Evolutionary conservation across 1,140 invertebrate species (phyloP).

Genomic region (Musca vetustissima): DNA sequence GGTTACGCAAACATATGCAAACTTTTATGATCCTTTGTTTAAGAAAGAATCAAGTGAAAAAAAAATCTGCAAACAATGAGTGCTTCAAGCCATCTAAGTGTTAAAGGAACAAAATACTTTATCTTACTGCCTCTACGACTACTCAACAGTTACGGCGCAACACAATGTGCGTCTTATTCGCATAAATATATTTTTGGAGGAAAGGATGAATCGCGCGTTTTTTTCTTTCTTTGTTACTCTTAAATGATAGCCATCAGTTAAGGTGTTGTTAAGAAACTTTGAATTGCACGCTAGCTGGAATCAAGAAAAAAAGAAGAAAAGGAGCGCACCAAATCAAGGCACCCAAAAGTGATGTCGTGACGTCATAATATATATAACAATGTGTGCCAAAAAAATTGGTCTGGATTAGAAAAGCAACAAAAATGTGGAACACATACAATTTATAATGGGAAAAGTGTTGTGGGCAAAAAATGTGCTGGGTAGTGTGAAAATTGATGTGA

Average conservation of each 20-base stretch:
- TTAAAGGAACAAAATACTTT: conserved; percentile 7
- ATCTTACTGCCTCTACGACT: too few species aligned
- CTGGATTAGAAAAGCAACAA: neutral
- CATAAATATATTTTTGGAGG: too few species aligned
- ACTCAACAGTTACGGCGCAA: neutral
- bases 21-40: conserved; percentile 10
- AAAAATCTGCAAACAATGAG: neutral
- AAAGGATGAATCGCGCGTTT: neutral
- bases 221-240: too few species aligned
- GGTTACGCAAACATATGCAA: conserved; percentile 17
- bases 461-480: too few species aligned
- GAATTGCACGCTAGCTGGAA: neutral
- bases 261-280: conserved; percentile 1
- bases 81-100: conserved; percentile 6
- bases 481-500: too few species aligned
- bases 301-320: too few species aligned
- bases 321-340: too few species aligned
- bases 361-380: conserved; percentile 6
- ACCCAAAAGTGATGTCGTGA: neutral
- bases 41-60: too few species aligned
- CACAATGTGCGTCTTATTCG: neutral
- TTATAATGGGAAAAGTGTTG: neutral
- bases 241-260: conserved; percentile 13
- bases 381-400: neutral
- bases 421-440: neutral